phyloP scores from a whole-genome alignment of 2,113 vertebrate genomes.

The Redunca redunca region DNA sequence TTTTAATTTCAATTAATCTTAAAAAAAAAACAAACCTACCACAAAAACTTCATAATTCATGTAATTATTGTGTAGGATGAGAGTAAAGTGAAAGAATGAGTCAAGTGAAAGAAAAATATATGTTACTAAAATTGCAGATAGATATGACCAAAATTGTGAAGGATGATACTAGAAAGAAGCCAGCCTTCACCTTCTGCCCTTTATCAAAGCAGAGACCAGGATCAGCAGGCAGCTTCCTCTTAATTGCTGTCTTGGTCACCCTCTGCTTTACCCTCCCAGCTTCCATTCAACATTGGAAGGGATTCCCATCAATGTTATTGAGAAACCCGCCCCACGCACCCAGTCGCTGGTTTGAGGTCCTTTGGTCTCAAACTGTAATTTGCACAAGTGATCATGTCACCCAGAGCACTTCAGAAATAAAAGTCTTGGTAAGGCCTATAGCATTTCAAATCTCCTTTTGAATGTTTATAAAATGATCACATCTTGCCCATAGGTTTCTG shows the following conservation, averaged over 20 bases:
- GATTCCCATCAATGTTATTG: background rate
- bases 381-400: background rate
- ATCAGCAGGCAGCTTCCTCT: too few relatives aligned
- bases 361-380: background rate
- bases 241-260: background rate
- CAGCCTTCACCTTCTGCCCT: background rate
- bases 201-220: background rate
- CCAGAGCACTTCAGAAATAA: background rate
- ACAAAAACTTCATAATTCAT: background rate
- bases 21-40: background rate
- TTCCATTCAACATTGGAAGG: background rate
- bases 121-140: background rate
- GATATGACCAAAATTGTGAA: background rate
- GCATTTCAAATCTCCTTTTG: background rate
- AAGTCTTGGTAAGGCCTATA: background rate
- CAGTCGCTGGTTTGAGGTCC: background rate
- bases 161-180: background rate
- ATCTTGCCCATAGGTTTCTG: slow-evolving; percentile 9
- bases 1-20: slow-evolving; percentile 8
- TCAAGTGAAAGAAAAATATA: background rate
- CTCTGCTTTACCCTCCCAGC: background rate
- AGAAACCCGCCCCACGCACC: background rate
- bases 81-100: background rate
- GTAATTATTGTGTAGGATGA: background rate
- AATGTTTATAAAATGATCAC: background rate